A percentile compares a stretch with the other conserved stretches of the same genome.
These are phyloP conservation scores for Leptonema lineaticorne DNA, from an alignment of 1,140 invertebrate genomes.

Conservation along the genomic window DNA sequence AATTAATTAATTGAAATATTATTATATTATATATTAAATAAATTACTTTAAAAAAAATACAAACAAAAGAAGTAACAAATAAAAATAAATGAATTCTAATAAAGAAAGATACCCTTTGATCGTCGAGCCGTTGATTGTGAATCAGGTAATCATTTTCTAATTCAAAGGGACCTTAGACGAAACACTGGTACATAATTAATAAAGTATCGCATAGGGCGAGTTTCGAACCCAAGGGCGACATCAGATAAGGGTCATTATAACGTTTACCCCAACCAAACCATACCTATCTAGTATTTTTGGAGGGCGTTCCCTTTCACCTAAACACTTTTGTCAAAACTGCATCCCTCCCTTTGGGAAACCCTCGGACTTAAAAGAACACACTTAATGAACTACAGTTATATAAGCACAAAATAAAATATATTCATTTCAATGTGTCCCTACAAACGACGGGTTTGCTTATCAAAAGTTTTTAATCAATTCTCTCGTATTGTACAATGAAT, in stretches of 20 bases:
- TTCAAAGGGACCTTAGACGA: background rate
- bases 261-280: slow-evolving; percentile 3
- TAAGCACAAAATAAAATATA: background rate
- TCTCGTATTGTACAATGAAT: too few relatives aligned
- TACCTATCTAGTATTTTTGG: too few relatives aligned
- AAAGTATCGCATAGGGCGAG: slow-evolving; percentile 6
- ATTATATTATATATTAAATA: too few relatives aligned
- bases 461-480: too few relatives aligned
- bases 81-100: too few relatives aligned
- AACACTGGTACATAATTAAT: slow-evolving; percentile 23
- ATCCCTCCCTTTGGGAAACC: background rate
- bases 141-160: background rate
- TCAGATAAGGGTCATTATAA: slow-evolving; percentile 23
- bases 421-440: too few relatives aligned
- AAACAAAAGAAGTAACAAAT: too few relatives aligned
- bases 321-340: background rate
- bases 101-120: background rate
- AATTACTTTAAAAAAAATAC: too few relatives aligned
- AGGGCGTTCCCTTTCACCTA: background rate
- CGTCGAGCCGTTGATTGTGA: too few relatives aligned
- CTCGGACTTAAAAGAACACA: background rate
- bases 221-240: background rate
- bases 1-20: too few relatives aligned
- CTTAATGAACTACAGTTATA: slow-evolving; percentile 14
- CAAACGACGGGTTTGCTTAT: too few relatives aligned